Evolutionary conservation across 1,140 invertebrate genomes (phyloP), one percentile per base, ranked within the genome.

Genomic region (Drosophila bocqueti): DNA sequence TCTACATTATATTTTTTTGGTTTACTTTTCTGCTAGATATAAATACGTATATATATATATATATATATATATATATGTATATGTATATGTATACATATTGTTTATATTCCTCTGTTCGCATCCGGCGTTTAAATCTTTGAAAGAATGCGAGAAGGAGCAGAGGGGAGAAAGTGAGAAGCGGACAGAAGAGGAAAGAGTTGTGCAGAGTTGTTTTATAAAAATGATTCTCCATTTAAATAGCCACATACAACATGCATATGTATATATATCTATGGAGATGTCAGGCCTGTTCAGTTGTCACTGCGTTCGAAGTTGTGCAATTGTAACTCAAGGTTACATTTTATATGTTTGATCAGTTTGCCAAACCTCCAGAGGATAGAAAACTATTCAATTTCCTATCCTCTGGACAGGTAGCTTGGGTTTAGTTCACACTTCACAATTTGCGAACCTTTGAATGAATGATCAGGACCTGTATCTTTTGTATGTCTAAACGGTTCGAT

Each of bases 121-220:
- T 29, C 65, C 29, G 29, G 36, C 61, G 66, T 34, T 47, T 18
- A 42, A 55, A 42, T 74, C 49, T 52, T 75, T 59, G 45, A 47
- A 54, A 42, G 40, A 50, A 38, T 29, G 26, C 29, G 43, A 59
- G 60, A 36, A 55, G 26, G 21, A n/a, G 58, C 45, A 31, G 26
- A 24, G 24, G 21, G 24, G 11, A 62, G 45, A 38, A 26, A 42
- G 18, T 40, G 24, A 58, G 43, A 42, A 42, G 38, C 43, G 29
- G 38, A 31, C 49, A 40, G 42, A 26, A 26, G 24, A 49, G 49
- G 61, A 46, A 43, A 43, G 29, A 50, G 67, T 73, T 73, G 46
- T 50, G 69, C 69, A 50, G 69, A 71, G 66, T 74, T 73, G 71
- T 74, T 74, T 74, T 74, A 73, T 83, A 74, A 89, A 87, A 87